Conservation (phyloP, 2,113 vertebrate genomes). For the Melanotaenia duboulayi region DNA sequence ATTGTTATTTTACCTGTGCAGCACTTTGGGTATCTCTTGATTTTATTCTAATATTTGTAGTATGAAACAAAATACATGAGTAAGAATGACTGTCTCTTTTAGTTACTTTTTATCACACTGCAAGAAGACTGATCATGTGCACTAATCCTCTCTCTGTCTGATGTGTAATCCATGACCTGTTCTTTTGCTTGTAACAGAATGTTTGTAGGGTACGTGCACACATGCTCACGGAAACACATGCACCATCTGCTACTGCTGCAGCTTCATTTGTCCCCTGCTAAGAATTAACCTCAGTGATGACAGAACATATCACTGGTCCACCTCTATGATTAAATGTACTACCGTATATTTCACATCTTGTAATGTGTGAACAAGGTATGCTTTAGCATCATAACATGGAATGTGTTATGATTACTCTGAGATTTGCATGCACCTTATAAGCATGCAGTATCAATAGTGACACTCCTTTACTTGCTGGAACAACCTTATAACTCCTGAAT, state of each 20-base stretch:
- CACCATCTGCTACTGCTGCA: slow-evolving; percentile 14
- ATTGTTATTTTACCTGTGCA: no score
- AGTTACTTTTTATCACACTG: slow-evolving; percentile 9
- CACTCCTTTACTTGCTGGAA: background rate
- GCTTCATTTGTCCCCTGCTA: slow-evolving; percentile 38
- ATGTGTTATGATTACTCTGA: slow-evolving; percentile 6
- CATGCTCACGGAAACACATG: slow-evolving; percentile 15
- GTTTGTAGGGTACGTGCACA: slow-evolving; percentile 1
- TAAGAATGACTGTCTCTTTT: background rate
- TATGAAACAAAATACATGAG: background rate
- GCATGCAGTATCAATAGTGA: background rate
- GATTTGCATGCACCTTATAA: background rate
- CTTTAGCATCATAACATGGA: background rate
- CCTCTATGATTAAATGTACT: slow-evolving; percentile 8
- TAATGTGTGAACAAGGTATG: background rate
- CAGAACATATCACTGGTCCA: background rate
- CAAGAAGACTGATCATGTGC: background rate
- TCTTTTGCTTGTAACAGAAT: background rate
- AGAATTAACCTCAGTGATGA: background rate
- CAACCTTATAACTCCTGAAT: background rate
- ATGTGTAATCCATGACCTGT: slow-evolving; percentile 58
- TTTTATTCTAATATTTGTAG: no score
- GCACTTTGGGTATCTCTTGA: no score
- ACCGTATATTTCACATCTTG: background rate
- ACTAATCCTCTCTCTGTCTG: slow-evolving; percentile 54